Evolutionary conservation across 2,888 invertebrate genomes (phyloP), one percentile per base, ranked within the genome.

Genomic region (Lithophane semibrunnea): DNA sequence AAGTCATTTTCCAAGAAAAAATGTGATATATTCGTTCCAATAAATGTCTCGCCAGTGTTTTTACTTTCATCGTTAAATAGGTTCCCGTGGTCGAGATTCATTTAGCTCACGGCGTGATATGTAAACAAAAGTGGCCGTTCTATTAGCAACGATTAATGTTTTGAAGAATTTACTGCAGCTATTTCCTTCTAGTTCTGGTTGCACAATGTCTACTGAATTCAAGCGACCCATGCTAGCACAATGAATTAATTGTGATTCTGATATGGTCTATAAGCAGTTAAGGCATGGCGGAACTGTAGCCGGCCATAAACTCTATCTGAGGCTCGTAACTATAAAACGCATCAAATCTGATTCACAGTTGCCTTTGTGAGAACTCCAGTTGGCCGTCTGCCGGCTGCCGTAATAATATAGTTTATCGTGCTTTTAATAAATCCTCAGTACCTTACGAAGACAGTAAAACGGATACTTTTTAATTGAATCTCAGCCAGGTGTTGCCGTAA

Each of bases 381-480:
- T 92, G 92, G 91, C 92, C 83, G 89, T 90, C 83, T 90, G 92
- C 91, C 90, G 89, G 90, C 87, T 86, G 89, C 87, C 87, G 91
- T 92, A 91, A 92, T 93, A 92, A 92, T 92, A 92, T 90, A 91
- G 91, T 94, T 94, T 94, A 94, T 95, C 88, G 92, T 89, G 89
- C 90, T 92, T 94, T 93, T 93, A 93, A 93, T 95, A 93, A 94
- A 94, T 92, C 90, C 81, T 86, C 88, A 85, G 86, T 87, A 85
- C 90, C 89, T 90, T 91, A 91, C 88, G 83, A 86, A 89, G 91
- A 90, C 92, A 89, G 90, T 94, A 93, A 94, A 93, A 79, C 82
- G 85, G 89, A 91, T 92, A 91, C 92, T 93, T 94, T 93, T 95
- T 94, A 94, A 95, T 95, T 95, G 91, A 94, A 93, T 92, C 90